Evolutionary conservation across 2,113 vertebrate genomes (phyloP), one percentile per base, ranked within the genome.

Genomic region (Cinclus mexicanus): DNA sequence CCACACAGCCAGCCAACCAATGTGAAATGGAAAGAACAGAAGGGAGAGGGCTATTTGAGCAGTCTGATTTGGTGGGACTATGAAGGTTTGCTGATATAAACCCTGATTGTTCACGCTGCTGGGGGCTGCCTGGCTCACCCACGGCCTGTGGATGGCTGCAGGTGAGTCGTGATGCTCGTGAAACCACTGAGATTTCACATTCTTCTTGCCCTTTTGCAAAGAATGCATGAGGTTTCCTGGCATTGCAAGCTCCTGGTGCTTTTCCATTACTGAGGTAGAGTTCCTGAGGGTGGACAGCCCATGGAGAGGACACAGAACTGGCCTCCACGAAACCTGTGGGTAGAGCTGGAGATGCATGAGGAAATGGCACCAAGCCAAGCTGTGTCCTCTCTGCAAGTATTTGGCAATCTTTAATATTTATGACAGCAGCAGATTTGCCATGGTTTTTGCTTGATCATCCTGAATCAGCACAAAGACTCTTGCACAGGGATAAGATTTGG

Each of bases 401-500:
- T 26, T 79, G 37, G 6, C 31, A 83, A n/a, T 7, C 18, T 44
- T 47, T n/a, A 65, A 10, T 33, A 74, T n/a, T 53, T 50, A 56
- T 44, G 6, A 10, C 20, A 63, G 80, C 37, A n/a, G 20, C 25
- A 84, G 50, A 50, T 74, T 76, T 67, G 15, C 15, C 2, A 1
- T 2, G 13, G 0, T 7, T 83, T 87, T 60, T 68, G 31, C 24
- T 80, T 55, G 39, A 46, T 85, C 78, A 69, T 50, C 63, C 42
- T 67, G 50, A 86, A 21, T 69, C 59, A 86, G 56, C 61, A 61
- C 44, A 69, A 42, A 39, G 49, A 26, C 10, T 31, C 47, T 24
- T 75, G 26, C 19, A 39, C 0, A 0, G 28, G 28, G 12, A 35
- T 69, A 7, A 35, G 11, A 15, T 55, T 46, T 49, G 63, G 15